Base-by-base conservation (phyloP, 2,113 vertebrate species). In the Prinia subflava region DNA sequence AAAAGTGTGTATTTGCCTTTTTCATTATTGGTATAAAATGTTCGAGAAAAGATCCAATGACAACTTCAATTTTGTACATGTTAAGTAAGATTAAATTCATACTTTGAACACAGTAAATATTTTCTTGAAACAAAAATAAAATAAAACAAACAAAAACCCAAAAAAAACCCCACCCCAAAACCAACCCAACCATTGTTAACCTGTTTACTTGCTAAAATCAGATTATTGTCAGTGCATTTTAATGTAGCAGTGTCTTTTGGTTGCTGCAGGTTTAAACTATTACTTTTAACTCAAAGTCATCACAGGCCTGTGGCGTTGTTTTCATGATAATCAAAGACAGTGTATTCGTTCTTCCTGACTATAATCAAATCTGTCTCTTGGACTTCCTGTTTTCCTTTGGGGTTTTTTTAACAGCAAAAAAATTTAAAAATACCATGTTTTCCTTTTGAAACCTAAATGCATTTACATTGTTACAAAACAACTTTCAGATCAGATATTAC, bases 341-440 rank as follows among this genome's bases (percentile, higher is more conserved):
- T 62, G 27, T 75, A 25, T 89, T 89, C 11, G 8, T 55, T 44
- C 75, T 94, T 87, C 78, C 50, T 65, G 86, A 62, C 50, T 64
- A 14, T 95, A 96, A 97, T 93, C 60, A 92, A 92, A 90, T 96
- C 42, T 95, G 89, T 90, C 70, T 92, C 52, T 49, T 64, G 19
- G 60, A 81, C 60, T 96, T 96, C 90, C 95, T 92, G 50, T 1
- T 88, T 75, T 75, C 44, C 33, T 83, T 83, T 44, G 37, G 24
- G 1, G 1, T 42, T 39, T 76, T 81, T 62, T 23, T 13, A 27
- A 59, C 25, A 28, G 46, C 14, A 47, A 84, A 65, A 56, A 46
- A 15, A 5, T 2, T 11, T 3, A 7, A 33, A 22, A 47, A 23
- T 64, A 56, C 22, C 1, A 0, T 20, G 14, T 56, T 83, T 81